Conservation (phyloP, 2,888 invertebrate genomes). For the Xiphydria camelus region DNA sequence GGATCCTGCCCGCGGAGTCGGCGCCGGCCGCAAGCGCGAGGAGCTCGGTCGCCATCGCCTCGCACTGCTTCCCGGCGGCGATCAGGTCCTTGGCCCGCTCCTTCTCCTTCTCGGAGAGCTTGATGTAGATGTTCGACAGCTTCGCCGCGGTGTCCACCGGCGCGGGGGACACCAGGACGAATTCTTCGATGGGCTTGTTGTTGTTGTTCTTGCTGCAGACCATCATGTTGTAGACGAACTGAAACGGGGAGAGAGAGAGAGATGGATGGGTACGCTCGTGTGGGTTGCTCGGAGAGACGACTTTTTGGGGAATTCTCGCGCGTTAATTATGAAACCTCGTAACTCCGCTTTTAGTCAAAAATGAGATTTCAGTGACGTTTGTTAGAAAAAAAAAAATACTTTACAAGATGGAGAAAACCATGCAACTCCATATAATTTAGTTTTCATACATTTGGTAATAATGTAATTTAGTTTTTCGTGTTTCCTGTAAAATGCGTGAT, state of each 20-base stretch:
- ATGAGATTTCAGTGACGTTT: too few species aligned
- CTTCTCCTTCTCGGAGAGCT: conserved; percentile 92
- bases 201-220: conserved; percentile 94
- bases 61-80: conserved; percentile 94
- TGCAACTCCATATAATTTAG: too few species aligned
- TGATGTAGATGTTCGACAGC: conserved; percentile 88
- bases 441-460: too few species aligned
- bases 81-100: conserved; percentile 96
- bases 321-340: too few species aligned
- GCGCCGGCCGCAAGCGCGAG: conserved; percentile 91
- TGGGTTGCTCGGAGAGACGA: too few species aligned
- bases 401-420: too few species aligned
- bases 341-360: too few species aligned
- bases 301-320: too few species aligned
- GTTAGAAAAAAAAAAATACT: too few species aligned
- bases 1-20: conserved; percentile 90
- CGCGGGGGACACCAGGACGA: conserved; percentile 97
- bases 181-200: conserved; percentile 96
- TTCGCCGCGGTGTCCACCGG: conserved; percentile 99
- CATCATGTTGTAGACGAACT: conserved; percentile 97
- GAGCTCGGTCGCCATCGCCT: conserved; percentile 96
- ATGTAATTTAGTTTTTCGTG: too few species aligned
- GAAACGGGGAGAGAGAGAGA: conserved; percentile 23
- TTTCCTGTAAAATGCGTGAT: too few species aligned
- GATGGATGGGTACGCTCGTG: too few species aligned